Base-by-base conservation (phyloP, 1,140 invertebrate genomes). In the Cylas formicarius region DNA sequence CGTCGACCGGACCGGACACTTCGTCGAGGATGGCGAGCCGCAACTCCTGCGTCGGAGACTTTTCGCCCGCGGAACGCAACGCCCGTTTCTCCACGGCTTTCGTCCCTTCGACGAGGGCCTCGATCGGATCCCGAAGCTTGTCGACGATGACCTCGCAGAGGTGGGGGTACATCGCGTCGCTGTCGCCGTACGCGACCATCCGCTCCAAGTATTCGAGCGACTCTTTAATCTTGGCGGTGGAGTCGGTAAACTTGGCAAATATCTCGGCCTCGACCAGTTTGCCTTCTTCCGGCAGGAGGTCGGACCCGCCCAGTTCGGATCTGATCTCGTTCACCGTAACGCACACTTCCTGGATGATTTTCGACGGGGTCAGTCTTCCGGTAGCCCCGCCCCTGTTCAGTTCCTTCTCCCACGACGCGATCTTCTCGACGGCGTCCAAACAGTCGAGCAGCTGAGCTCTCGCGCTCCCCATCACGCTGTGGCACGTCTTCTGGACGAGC, bases 401-500 rank as follows among this genome's bases (percentile, higher is more conserved):
- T 52, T 77, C 74, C 48, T 62, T 63, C 48, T 66, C 62, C 8
- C 63, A 33, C 3, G 59, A 36, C 5, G 61, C 65, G 2, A 74
- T 61, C 1, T 65, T 59, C 55, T 74, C 68, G 0, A 75, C 55
- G 20, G 71, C 55, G 10, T 68, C 60, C n/a, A 75, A 60, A 8
- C 65, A 65, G 16, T 66, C 65, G 37, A 73, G 68, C 32, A 80
- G 62, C 37, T 76, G 68, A 26, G 68, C 61, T 2, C 71, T 67
- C 49, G 72, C 71, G 11, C 66, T 75, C 52, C 77, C 72, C 33
- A 80, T 67, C 32, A 80, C 70, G 56, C 72, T 76, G 27, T 75
- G 68, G 53, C 77, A 78, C 0, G 77, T 80, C 53, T 72, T 70
- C 53, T 79, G 76, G 2, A 80, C 75, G 14, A 81, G 60, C 2